These are phyloP conservation scores for Agrypnus murinus DNA, from an alignment of 2,888 invertebrate genomes.

Conservation along the genomic window DNA sequence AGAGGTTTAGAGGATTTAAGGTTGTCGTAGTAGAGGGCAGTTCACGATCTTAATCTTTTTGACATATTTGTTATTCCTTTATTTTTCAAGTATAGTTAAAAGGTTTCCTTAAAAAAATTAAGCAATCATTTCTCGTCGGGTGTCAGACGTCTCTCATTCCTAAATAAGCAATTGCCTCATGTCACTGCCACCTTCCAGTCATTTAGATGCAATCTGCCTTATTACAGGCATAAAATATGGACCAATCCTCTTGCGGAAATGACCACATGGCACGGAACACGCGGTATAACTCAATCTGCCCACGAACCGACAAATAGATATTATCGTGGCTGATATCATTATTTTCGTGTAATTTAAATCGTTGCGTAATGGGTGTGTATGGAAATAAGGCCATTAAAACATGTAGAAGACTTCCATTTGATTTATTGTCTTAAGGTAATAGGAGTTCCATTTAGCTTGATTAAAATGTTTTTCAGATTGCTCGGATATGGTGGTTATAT, in stretches of 20 bases:
- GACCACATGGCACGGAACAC: slow-evolving; percentile 65
- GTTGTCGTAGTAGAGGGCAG: slow-evolving; percentile 4
- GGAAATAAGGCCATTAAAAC: slow-evolving; percentile 65
- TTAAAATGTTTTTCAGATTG: slow-evolving; percentile 58
- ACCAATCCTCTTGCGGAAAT: slow-evolving; percentile 65
- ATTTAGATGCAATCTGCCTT: slow-evolving; percentile 66
- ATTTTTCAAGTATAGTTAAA: slow-evolving; percentile 25
- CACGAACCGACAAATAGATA: slow-evolving; percentile 65
- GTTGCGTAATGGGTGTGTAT: slow-evolving; percentile 66
- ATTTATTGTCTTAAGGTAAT: slow-evolving; percentile 61
- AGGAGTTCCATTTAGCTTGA: slow-evolving; percentile 63
- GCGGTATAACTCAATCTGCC: slow-evolving; percentile 65
- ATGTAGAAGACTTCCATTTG: slow-evolving; percentile 60
- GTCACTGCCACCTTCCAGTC: slow-evolving; percentile 62
- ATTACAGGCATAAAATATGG: slow-evolving; percentile 66
- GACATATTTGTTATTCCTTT: slow-evolving; percentile 22
- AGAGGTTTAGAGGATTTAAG: not conserved
- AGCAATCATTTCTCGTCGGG: slow-evolving; percentile 58
- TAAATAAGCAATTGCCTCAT: slow-evolving; percentile 61
- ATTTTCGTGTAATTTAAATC: slow-evolving; percentile 67
- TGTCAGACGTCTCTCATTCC: slow-evolving; percentile 57
- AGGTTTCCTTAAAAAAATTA: slow-evolving; percentile 52
- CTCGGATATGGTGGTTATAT: slow-evolving; percentile 32
- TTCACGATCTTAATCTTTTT: slow-evolving; percentile 26
- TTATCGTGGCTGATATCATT: slow-evolving; percentile 64